Evolutionary conservation across 2,797 vertebrate species (phyloP).

Genomic region (Enteromius viviparus): DNA sequence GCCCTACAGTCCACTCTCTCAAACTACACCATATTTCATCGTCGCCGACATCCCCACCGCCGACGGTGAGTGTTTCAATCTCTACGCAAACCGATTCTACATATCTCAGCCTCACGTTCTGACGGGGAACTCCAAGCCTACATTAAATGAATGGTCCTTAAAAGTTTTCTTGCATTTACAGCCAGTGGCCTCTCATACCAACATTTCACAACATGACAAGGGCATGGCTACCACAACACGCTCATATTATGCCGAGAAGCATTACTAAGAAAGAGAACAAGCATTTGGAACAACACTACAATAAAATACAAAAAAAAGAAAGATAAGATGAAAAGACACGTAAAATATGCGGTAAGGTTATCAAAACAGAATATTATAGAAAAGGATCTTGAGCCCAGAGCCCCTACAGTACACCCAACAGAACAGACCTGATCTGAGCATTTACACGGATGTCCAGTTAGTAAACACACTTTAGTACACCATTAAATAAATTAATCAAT

Average conservation of each 20-base stretch:
- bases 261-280: constrained; percentile 35
- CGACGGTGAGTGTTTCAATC: neutral
- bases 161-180: constrained; percentile 37
- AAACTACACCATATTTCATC: neutral
- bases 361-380: constrained; percentile 57
- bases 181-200: constrained; percentile 54
- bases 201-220: constrained; percentile 70
- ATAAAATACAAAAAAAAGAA: constrained; percentile 62
- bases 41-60: no score
- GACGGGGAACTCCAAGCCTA: neutral
- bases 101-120: constrained; percentile 4
- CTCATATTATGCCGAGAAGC: constrained; percentile 22
- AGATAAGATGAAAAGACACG: constrained; percentile 56
- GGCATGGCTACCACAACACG: constrained; percentile 59
- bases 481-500: constrained; percentile 83
- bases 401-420: constrained; percentile 11
- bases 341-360: constrained; percentile 9
- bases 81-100: neutral
- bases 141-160: neutral
- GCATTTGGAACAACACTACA: constrained; percentile 34
- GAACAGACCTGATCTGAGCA: constrained; percentile 17
- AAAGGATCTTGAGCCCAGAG: constrained; percentile 41
- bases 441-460: constrained; percentile 68
- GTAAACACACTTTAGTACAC: constrained; percentile 69
- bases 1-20: neutral